Base-by-base conservation (phyloP, 2,113 vertebrate genomes). In the Protomyctophum bolini region DNA sequence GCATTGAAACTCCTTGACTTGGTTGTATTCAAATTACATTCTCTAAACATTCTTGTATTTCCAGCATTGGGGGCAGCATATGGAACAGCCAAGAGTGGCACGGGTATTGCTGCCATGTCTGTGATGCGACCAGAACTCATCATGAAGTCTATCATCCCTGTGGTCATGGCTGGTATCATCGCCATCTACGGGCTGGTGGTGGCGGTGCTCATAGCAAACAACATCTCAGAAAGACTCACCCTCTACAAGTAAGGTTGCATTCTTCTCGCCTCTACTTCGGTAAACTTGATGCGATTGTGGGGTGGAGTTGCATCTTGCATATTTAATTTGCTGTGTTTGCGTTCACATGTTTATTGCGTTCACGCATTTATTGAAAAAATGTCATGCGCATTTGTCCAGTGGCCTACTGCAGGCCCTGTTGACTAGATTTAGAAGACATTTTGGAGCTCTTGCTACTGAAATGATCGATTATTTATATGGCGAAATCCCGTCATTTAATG, bases 121-220 rank as follows among this genome's bases (percentile, higher is more conserved):
- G 98, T 99, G 88, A 99, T 99, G 98, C 91, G 98, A 90, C 98
- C 98, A 59, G 98, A 99, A 91, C 92, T 98, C 89, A 99, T 99
- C 92, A 99, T 99, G 97, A 99, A 97, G 93, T 99, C 98, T 69
- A 99, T 99, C 94, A 99, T 99, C 86, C 98, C 98, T 0, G 98
- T 99, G 76, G 98, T 99, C 91, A 99, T 99, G 98, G 97, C 98
- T 0, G 98, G 98, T 74, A 99, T 99, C 91, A 99, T 99, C 63
- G 97, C 98, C 72, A 99, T 99, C 91, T 99, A 98, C 2, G 97
- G 98, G 77, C 93, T 99, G 41, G 98, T 99, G 87, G 98, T 99
- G 91, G 98, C 98, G 1, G 98, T 99, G 75, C 97, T 99, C 70
- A 99, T 99, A 75, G 97, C 97, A 84, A 98, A 98, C 73, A 95